Evolutionary conservation across 2,888 invertebrate species (phyloP).

Genomic region (Tinea semifulvella): DNA sequence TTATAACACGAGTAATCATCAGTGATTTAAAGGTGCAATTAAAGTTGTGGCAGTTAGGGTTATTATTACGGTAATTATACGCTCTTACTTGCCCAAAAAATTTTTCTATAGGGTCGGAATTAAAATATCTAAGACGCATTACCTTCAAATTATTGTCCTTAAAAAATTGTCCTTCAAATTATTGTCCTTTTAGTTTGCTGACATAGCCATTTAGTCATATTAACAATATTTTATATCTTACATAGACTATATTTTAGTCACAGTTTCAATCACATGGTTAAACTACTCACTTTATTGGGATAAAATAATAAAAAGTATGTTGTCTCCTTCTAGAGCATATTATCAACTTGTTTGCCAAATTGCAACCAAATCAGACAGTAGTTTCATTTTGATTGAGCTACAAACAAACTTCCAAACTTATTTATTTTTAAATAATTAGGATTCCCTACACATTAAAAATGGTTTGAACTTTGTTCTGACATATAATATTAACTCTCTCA

Average conservation of each 20-base stretch:
- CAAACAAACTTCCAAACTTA: background rate
- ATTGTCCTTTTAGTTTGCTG: background rate
- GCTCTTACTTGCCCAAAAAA: constrained; percentile 1
- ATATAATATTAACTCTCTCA: background rate
- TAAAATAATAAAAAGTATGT: background rate
- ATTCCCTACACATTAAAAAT: background rate
- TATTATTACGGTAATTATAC: background rate
- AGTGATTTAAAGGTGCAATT: constrained; percentile 1
- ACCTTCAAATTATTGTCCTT: background rate
- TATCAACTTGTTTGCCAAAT: background rate
- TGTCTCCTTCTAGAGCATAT: background rate
- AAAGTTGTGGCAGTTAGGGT: background rate
- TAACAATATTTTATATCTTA: background rate
- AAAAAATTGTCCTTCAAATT: background rate
- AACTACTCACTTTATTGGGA: background rate
- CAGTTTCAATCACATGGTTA: background rate
- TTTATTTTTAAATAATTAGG: background rate
- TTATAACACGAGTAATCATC: background rate
- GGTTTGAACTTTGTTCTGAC: background rate
- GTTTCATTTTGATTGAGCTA: background rate
- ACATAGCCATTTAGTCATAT: background rate
- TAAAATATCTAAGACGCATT: background rate
- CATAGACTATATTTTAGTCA: background rate
- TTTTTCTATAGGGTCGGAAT: constrained; percentile 1
- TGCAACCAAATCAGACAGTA: background rate